Evolutionary conservation across 2,113 vertebrate genomes (phyloP).

Genomic region (Actinemys pallida): DNA sequence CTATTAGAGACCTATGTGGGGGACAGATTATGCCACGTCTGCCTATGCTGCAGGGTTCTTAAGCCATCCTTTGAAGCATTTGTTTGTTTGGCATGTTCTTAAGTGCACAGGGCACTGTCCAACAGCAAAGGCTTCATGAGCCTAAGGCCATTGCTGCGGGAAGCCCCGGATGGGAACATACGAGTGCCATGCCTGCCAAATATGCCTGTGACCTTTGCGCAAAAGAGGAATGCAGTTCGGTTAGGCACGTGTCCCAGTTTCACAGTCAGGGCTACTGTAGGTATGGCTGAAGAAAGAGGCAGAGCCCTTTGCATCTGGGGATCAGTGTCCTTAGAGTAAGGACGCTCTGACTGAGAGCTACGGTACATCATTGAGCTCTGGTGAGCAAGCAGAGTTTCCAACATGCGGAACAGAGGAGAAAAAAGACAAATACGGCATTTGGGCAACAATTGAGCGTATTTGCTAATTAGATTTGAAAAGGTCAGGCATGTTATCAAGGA

Average conservation of each 20-base stretch:
- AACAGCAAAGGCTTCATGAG: constrained; percentile 2
- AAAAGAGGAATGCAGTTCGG: constrained; percentile 26
- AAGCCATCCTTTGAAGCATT: neutral
- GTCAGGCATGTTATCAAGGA: constrained; percentile 44
- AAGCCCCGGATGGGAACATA: neutral
- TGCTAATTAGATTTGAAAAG: constrained; percentile 70
- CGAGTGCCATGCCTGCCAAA: neutral
- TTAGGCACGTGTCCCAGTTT: constrained; percentile 21
- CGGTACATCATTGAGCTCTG: neutral
- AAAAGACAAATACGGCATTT: neutral
- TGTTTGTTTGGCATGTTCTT: neutral
- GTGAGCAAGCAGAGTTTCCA: neutral
- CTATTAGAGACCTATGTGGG: fast-evolving
- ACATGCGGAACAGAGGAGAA: neutral
- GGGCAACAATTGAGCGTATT: neutral
- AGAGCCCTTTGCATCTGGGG: neutral
- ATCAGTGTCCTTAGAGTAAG: neutral
- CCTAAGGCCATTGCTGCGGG: constrained; percentile 14
- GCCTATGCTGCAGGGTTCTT: neutral
- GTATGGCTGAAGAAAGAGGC: neutral
- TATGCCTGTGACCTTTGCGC: constrained; percentile 62
- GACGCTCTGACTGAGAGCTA: neutral
- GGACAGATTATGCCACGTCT: neutral
- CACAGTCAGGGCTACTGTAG: constrained; percentile 16
- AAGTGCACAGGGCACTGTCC: constrained; percentile 30